Evolutionary conservation across 2,113 vertebrate species (phyloP).

Genomic region (Neodontobutis hainanensis): DNA sequence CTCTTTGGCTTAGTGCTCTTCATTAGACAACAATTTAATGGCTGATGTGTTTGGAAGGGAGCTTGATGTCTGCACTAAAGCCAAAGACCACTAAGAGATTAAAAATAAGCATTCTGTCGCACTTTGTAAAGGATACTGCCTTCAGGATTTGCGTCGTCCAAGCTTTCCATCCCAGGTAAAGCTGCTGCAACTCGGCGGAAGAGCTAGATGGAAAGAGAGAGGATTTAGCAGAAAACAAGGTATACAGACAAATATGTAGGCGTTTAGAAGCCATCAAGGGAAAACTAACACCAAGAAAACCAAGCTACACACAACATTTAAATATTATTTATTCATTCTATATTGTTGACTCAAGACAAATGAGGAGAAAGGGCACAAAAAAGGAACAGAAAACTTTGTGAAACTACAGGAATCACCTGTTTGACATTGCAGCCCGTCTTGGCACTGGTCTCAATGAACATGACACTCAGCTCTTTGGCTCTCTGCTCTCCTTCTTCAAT

Average conservation of each 20-base stretch:
- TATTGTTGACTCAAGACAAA: too few species aligned
- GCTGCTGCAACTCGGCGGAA: slow-evolving; percentile 76
- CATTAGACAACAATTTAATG: slow-evolving; percentile 45
- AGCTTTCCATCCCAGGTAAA: slow-evolving; percentile 78
- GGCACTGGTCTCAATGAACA: slow-evolving; percentile 90
- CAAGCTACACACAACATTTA: too few species aligned
- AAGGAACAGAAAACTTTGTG: slow-evolving; percentile 33
- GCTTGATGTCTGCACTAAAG: slow-evolving; percentile 27
- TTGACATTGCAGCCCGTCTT: slow-evolving; percentile 84
- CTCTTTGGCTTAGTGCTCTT: slow-evolving; percentile 22
- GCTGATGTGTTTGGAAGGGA: slow-evolving; percentile 40
- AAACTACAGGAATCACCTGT: slow-evolving; percentile 72
- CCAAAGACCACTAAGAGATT: slow-evolving; percentile 64
- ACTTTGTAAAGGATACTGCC: slow-evolving; percentile 77
- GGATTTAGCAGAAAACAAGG: not conserved
- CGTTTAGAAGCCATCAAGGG: not conserved
- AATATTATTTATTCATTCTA: too few species aligned
- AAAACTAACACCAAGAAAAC: too few species aligned
- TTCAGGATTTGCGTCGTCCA: slow-evolving; percentile 77
- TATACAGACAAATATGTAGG: not conserved
- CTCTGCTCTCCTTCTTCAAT: slow-evolving; percentile 91
- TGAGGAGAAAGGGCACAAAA: not conserved
- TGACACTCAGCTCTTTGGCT: slow-evolving; percentile 91
- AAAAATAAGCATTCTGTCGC: slow-evolving; percentile 57
- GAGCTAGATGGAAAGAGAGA: slow-evolving; percentile 48